Evolutionary conservation across 2,888 invertebrate genomes (phyloP), one percentile per base, ranked within the genome.

Genomic region (Lithophane ornitopus): DNA sequence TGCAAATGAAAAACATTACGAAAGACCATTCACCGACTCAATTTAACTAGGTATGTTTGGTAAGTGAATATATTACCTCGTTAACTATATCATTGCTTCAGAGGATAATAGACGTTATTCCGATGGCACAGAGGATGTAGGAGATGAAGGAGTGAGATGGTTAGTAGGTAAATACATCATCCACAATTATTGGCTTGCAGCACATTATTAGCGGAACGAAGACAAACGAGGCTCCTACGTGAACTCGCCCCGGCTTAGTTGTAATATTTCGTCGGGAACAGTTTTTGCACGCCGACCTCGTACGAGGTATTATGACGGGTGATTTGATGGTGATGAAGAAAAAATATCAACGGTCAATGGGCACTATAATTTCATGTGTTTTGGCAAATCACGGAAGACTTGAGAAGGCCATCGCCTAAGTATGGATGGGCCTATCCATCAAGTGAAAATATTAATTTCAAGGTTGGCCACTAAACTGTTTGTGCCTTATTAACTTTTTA

Each of bases 161-260:
- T 70, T 58, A 61, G 58, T 59, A 41, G 62, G 85, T 76, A 76
- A 84, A 89, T 90, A 87, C 85, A 91, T 92, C 90, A 89, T 86
- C 80, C 81, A 70, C 89, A 88, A 91, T 91, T 88, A 92, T 90
- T 85, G 87, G 86, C 84, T 85, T 72, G 74, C 78, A 76, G 85
- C 80, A 76, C 78, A 86, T 85, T 88, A 88, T 86, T 86, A 86
- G 80, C 73, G 85, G 83, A 91, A 92, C 89, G 87, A 91, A 92
- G 91, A 91, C 85, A 90, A 92, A 92, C 81, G 91, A 88, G 68
- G 63, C 52, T 52, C 44, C 84, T 82, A 85, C 90, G 89, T 88
- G 91, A 82, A 83, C 82, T 86, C 74, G 69, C 69, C 72, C 58
- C 70, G 63, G 78, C 87, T 88, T 73, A 73, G 71, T 68, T 62